Evolutionary conservation across 2,113 vertebrate species (phyloP).

Genomic region (Athene noctua): DNA sequence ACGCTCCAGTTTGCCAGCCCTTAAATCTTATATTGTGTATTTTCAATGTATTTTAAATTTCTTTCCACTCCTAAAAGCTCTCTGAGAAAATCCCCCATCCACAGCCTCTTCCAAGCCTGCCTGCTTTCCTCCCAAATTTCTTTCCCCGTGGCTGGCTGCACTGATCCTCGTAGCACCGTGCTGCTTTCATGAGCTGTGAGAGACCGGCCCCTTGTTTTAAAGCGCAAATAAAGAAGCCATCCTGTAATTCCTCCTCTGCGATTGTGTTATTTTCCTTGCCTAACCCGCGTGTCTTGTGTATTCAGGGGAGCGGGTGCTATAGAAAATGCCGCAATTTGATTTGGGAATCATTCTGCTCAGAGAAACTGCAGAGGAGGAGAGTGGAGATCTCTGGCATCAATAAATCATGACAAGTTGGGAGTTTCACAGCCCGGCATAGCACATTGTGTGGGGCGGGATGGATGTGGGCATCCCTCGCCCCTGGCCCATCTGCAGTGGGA

Average conservation of each 20-base stretch:
- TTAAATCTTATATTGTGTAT: not conserved
- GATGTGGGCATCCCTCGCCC: not conserved
- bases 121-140: not conserved
- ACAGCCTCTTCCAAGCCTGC: not conserved
- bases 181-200: not conserved
- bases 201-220: not conserved
- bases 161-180: not conserved
- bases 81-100: not conserved
- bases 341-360: constrained; percentile 2
- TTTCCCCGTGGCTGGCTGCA: fast-evolving
- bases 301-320: not conserved
- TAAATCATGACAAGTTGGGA: constrained; percentile 3
- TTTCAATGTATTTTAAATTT: not conserved
- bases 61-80: not conserved
- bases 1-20: not conserved
- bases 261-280: not conserved
- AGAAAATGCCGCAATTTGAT: constrained; percentile 22
- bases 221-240: not conserved
- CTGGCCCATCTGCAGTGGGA: fast-evolving
- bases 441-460: fast-evolving
- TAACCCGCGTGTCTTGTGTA: not conserved
- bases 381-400: not conserved
- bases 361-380: not conserved
- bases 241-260: not conserved
- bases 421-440: not conserved